These are phyloP conservation scores for Galeopterus variegatus DNA, from an alignment of 2,113 vertebrate species.

Conservation along the genomic window DNA sequence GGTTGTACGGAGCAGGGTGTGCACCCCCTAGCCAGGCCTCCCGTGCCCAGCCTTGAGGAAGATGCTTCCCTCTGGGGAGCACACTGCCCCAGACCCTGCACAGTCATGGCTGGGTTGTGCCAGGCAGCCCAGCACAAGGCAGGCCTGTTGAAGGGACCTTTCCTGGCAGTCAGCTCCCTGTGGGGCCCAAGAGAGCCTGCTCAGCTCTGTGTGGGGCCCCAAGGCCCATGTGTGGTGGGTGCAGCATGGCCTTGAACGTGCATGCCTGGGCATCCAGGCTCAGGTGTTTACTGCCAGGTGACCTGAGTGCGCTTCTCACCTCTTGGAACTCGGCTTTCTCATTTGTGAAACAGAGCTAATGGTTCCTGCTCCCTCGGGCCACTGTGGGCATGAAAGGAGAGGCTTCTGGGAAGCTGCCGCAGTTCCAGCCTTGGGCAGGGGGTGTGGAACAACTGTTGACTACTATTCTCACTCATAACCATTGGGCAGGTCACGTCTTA, in stretches of 20 bases:
- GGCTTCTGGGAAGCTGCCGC: background rate
- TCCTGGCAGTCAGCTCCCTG: background rate
- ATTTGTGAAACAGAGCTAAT: background rate
- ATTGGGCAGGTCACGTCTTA: accelerated
- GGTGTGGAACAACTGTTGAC: background rate
- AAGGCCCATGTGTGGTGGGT: background rate
- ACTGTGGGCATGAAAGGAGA: background rate
- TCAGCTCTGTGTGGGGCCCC: background rate
- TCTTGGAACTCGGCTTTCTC: background rate
- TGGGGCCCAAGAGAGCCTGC: background rate
- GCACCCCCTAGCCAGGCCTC: background rate
- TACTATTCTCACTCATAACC: too few species aligned
- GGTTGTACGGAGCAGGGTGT: background rate
- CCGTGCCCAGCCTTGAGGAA: background rate
- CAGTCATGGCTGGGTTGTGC: background rate
- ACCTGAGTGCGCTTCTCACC: background rate
- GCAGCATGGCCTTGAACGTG: background rate
- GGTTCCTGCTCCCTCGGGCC: background rate
- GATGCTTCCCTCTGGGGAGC: background rate
- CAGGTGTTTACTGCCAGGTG: background rate
- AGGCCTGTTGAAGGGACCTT: too few species aligned
- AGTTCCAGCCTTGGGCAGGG: background rate
- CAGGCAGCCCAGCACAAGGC: too few species aligned
- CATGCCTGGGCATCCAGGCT: background rate
- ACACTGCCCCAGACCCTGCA: too few species aligned